phyloP scores from a whole-genome alignment of 1,140 invertebrate species.

The Leptoteleia sp. region DNA sequence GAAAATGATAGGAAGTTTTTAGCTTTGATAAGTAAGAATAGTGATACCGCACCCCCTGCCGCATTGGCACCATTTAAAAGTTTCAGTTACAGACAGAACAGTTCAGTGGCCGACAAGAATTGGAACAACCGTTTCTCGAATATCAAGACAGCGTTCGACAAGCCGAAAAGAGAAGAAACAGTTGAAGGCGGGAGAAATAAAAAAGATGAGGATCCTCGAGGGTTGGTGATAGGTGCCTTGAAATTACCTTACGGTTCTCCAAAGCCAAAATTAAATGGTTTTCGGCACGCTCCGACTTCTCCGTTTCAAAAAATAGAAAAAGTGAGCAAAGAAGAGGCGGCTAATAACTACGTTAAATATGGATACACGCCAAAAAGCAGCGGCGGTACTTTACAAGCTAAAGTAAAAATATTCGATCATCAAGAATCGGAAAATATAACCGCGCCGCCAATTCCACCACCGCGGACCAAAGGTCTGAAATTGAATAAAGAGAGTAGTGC shows the following conservation, averaged over 20 bases:
- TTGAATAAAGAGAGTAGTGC: conserved; percentile 51
- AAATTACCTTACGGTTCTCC: conserved; percentile 43
- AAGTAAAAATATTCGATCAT: conserved; percentile 76
- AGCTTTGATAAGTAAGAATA: conserved; percentile 90
- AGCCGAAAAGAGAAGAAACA: conserved; percentile 43
- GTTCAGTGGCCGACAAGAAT: conserved; percentile 80
- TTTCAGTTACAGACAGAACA: conserved; percentile 68
- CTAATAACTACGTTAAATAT: conserved; percentile 59
- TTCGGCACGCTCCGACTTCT: conserved; percentile 76
- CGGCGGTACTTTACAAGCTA: conserved; percentile 70
- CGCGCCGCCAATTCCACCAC: conserved; percentile 51
- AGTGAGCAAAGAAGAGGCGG: conserved; percentile 28
- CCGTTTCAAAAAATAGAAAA: conserved; percentile 78
- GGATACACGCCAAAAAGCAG: conserved; percentile 67
- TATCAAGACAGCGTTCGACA: conserved; percentile 92
- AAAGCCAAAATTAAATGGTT: conserved; percentile 65
- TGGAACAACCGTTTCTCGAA: conserved; percentile 92
- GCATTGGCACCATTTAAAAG: conserved; percentile 73
- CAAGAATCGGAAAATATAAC: conserved; percentile 41
- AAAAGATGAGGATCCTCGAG: conserved; percentile 12
- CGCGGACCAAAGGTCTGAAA: conserved; percentile 58
- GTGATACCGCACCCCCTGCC: conserved; percentile 73
- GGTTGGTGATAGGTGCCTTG: conserved; percentile 54
- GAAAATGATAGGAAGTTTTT: conserved; percentile 92
- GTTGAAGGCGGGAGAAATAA: conserved; percentile 27